Evolutionary conservation across 2,888 invertebrate genomes (phyloP).

Genomic region (Crepidodera aurea): DNA sequence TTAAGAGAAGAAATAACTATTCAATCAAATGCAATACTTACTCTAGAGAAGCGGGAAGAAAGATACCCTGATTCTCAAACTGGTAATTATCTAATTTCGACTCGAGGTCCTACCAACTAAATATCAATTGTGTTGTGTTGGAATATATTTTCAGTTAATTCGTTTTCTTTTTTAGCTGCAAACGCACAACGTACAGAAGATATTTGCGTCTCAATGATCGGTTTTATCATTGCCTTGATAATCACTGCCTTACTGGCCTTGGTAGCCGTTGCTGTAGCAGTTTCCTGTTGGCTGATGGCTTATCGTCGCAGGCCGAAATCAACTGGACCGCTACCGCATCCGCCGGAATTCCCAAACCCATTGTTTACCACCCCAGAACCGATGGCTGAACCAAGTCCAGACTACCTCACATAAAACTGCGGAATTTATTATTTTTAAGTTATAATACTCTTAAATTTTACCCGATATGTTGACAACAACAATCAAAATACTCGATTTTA

Average conservation of each 20-base stretch:
- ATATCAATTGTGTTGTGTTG: no score
- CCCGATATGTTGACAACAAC: slow-evolving; percentile 14
- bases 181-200: slow-evolving; percentile 73
- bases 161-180: slow-evolving; percentile 61
- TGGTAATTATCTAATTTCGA: slow-evolving; percentile 35
- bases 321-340: slow-evolving; percentile 91
- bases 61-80: slow-evolving; percentile 73
- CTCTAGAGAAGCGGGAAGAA: slow-evolving; percentile 85
- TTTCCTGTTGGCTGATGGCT: slow-evolving; percentile 95
- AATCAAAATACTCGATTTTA: slow-evolving; percentile 16
- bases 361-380: slow-evolving; percentile 85
- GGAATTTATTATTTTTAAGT: slow-evolving; percentile 37
- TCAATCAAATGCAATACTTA: slow-evolving; percentile 89
- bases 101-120: neutral
- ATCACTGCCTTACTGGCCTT: slow-evolving; percentile 90
- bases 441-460: slow-evolving; percentile 47
- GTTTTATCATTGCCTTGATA: slow-evolving; percentile 89
- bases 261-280: slow-evolving; percentile 93
- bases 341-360: slow-evolving; percentile 94
- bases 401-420: slow-evolving; percentile 70
- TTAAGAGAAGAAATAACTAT: slow-evolving; percentile 92
- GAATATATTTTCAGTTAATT: slow-evolving; percentile 27
- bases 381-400: slow-evolving; percentile 82
- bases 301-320: slow-evolving; percentile 87
- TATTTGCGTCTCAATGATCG: slow-evolving; percentile 93